Conservation (phyloP, 1,140 invertebrate genomes). For the Colletes latitarsis region DNA sequence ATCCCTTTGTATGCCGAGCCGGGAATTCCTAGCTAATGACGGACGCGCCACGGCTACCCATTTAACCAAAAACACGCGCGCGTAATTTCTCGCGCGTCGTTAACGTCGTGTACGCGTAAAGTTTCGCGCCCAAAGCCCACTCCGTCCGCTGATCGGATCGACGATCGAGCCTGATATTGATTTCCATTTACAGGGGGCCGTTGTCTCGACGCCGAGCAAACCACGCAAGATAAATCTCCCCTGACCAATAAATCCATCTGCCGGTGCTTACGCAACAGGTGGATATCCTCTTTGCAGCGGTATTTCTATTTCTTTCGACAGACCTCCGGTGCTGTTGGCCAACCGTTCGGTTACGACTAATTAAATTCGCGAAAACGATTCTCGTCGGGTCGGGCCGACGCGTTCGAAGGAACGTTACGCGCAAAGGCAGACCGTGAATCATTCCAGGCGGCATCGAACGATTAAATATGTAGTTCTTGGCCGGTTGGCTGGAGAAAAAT, state of each 20-base stretch:
- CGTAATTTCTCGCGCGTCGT: no score
- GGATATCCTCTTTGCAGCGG: constrained; percentile 45
- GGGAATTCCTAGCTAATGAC: constrained; percentile 47
- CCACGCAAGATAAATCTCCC: constrained; percentile 48
- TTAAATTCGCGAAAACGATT: no score
- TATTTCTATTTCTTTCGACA: constrained; percentile 60
- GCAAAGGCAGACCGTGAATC: no score
- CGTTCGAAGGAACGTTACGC: no score
- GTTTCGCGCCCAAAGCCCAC: no score
- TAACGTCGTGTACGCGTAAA: no score
- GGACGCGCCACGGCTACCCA: constrained; percentile 2
- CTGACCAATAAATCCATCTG: constrained; percentile 45
- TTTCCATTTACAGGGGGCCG: constrained; percentile 51
- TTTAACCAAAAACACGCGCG: neutral
- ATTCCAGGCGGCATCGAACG: neutral
- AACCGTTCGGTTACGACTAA: no score
- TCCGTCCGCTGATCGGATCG: no score
- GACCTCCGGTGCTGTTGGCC: constrained; percentile 8
- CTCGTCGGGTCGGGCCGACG: no score
- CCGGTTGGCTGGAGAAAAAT: constrained; percentile 38
- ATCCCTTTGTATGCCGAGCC: constrained; percentile 41
- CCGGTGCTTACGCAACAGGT: constrained; percentile 54
- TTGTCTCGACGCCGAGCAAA: constrained; percentile 49
- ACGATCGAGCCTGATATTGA: constrained; percentile 45
- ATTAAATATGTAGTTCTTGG: neutral